phyloP scores from a whole-genome alignment of 1,140 invertebrate species.

The Gonioctena quinquepunctata region DNA sequence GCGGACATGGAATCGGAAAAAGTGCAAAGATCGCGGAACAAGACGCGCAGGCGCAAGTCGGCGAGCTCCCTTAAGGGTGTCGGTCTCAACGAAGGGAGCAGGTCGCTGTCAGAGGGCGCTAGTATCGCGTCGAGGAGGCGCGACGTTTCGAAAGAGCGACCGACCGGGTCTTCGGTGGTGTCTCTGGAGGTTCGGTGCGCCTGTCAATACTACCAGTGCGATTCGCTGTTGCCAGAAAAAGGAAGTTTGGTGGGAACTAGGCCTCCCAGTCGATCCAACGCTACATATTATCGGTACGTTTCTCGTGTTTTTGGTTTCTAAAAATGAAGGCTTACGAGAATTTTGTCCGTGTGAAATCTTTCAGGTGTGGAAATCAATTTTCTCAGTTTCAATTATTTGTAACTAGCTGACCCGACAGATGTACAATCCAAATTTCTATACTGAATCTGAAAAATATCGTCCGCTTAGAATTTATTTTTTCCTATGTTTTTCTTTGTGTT shows the following conservation, averaged over 20 bases:
- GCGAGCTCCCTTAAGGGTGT: not conserved
- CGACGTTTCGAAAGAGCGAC: conserved; percentile 61
- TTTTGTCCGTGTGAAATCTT: too few relatives aligned
- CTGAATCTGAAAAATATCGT: too few relatives aligned
- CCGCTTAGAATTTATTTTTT: too few relatives aligned
- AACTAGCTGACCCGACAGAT: too few relatives aligned
- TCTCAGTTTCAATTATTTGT: too few relatives aligned
- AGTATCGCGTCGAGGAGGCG: conserved; percentile 57
- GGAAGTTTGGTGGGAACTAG: conserved; percentile 23
- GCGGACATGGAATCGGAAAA: conserved; percentile 17
- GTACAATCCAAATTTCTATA: too few relatives aligned
- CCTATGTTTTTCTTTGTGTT: too few relatives aligned
- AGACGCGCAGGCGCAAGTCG: not conserved
- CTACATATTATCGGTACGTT: not conserved
- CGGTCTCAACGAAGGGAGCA: conserved; percentile 38
- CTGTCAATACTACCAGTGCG: conserved; percentile 81
- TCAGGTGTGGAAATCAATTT: too few relatives aligned
- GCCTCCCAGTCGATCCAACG: conserved; percentile 22
- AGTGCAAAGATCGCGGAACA: not conserved
- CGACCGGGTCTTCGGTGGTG: conserved; percentile 67
- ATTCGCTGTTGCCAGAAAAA: conserved; percentile 68
- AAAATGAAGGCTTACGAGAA: too few relatives aligned
- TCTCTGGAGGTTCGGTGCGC: conserved; percentile 79
- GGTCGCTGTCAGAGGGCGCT: conserved; percentile 68
- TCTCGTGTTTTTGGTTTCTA: not conserved